Conservation (phyloP, 2,113 vertebrate genomes). For the Chaenocephalus aceratus region DNA sequence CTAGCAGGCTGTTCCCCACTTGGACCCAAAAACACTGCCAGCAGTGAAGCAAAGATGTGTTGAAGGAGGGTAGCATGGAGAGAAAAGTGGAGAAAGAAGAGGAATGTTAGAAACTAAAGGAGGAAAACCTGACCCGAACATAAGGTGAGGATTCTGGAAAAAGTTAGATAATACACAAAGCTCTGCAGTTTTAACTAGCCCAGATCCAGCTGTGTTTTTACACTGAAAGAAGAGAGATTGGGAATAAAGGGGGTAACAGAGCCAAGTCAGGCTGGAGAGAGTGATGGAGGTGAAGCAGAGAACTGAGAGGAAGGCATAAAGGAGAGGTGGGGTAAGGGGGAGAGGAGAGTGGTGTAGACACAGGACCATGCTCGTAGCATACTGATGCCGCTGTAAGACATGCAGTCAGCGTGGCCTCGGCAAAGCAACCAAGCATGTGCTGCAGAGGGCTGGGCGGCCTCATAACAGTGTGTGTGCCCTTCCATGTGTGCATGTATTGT, state of each 20-base stretch:
- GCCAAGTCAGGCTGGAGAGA: slow-evolving; percentile 49
- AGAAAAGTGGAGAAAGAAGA: slow-evolving; percentile 2
- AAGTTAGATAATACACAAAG: slow-evolving; percentile 18
- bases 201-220: slow-evolving; percentile 25
- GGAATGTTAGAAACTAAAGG: not conserved
- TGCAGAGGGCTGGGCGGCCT: slow-evolving; percentile 57
- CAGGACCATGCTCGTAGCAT: slow-evolving; percentile 71
- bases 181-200: not conserved
- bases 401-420: slow-evolving; percentile 70
- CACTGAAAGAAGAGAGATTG: slow-evolving; percentile 26
- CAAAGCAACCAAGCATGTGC: slow-evolving; percentile 67
- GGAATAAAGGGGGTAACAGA: slow-evolving; percentile 25
- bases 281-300: slow-evolving; percentile 59
- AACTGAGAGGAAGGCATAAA: slow-evolving; percentile 47
- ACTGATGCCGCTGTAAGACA: slow-evolving; percentile 77
- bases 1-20: slow-evolving; percentile 42
- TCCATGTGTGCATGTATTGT: slow-evolving; percentile 6
- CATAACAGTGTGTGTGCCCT: not conserved
- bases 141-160: slow-evolving; percentile 30
- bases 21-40: slow-evolving; percentile 34
- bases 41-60: not conserved
- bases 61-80: slow-evolving; percentile 2
- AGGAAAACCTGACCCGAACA: slow-evolving; percentile 16
- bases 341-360: slow-evolving; percentile 65
- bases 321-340: slow-evolving; percentile 56